These are phyloP conservation scores for Sebastiscus albofasciatus DNA, from an alignment of 2,797 vertebrate genomes.

Conservation along the genomic window DNA sequence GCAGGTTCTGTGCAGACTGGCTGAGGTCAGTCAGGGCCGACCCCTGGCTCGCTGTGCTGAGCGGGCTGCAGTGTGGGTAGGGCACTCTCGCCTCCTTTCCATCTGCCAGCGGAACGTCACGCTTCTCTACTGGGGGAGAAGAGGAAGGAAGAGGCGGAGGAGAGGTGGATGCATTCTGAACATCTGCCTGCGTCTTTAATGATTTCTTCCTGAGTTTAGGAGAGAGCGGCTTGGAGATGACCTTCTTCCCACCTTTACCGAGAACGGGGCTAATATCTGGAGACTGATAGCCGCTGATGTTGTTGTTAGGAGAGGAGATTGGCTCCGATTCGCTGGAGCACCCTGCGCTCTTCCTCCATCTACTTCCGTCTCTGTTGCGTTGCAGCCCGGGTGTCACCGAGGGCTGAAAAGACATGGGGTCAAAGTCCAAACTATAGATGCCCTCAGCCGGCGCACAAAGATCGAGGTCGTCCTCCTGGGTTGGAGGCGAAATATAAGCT, in stretches of 20 bases:
- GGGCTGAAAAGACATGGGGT: conserved; percentile 93
- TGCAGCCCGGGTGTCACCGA: conserved; percentile 51
- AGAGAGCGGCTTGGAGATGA: conserved; percentile 78
- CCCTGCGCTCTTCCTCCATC: conserved; percentile 82
- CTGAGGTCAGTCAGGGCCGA: conserved; percentile 73
- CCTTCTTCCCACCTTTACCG: conserved; percentile 75
- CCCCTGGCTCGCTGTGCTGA: conserved; percentile 71
- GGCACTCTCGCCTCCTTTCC: conserved; percentile 79
- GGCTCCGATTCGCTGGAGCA: conserved; percentile 87
- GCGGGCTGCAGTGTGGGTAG: conserved; percentile 78
- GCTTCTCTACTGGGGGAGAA: conserved; percentile 71
- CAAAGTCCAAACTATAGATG: conserved; percentile 93
- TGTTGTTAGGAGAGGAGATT: conserved; percentile 87
- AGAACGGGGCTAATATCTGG: conserved; percentile 81
- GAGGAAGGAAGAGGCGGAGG: conserved; percentile 72
- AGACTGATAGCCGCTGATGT: conserved; percentile 83
- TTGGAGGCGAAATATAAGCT: conserved; percentile 52
- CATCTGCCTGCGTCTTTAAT: conserved; percentile 80
- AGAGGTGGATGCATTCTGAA: conserved; percentile 76
- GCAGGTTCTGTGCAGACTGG: conserved; percentile 77
- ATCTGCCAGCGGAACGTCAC: conserved; percentile 75
- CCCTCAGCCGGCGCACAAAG: conserved; percentile 88
- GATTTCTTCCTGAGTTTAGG: conserved; percentile 87
- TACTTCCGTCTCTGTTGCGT: conserved; percentile 72
- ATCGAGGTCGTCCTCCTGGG: conserved; percentile 88